Percentiles rank a stretch among this genome's conserved stretches.
Evolutionary conservation across 2,113 vertebrate species (phyloP).

Genomic region (Vombatus ursinus): DNA sequence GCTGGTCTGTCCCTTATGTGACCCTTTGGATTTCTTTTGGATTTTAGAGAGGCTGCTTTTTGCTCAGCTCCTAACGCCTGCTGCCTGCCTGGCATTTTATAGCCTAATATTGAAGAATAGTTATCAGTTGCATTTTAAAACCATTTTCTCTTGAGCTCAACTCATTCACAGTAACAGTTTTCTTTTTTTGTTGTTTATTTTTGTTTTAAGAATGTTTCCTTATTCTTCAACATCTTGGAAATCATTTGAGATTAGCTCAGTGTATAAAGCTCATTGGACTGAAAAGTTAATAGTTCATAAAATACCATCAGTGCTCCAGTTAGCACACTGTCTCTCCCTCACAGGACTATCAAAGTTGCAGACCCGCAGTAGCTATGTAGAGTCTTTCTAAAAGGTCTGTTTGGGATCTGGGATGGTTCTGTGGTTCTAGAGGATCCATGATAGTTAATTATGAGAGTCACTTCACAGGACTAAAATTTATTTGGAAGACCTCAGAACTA

Average conservation of each 20-base stretch:
- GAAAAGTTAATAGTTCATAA: neutral
- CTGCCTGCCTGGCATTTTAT: neutral
- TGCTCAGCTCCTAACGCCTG: neutral
- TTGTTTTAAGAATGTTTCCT: neutral
- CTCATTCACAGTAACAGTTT: neutral
- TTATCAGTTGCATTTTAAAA: neutral
- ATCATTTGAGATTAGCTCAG: neutral
- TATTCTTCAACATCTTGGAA: neutral
- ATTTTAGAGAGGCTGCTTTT: neutral
- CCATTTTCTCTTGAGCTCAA: constrained; percentile 4
- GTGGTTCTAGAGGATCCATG: neutral
- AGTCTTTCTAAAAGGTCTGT: neutral
- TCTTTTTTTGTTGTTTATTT: neutral
- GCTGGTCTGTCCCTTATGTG: neutral
- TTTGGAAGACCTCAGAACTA: neutral
- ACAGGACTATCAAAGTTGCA: neutral
- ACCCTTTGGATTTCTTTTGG: neutral
- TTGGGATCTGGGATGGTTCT: neutral
- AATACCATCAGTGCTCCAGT: neutral
- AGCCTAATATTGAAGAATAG: neutral
- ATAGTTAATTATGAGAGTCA: neutral
- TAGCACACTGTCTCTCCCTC: neutral
- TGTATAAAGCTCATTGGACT: neutral
- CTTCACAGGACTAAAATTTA: neutral
- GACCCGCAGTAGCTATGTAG: neutral